Base-by-base conservation (phyloP, 2,888 invertebrate species). In the Perdita meconis region DNA sequence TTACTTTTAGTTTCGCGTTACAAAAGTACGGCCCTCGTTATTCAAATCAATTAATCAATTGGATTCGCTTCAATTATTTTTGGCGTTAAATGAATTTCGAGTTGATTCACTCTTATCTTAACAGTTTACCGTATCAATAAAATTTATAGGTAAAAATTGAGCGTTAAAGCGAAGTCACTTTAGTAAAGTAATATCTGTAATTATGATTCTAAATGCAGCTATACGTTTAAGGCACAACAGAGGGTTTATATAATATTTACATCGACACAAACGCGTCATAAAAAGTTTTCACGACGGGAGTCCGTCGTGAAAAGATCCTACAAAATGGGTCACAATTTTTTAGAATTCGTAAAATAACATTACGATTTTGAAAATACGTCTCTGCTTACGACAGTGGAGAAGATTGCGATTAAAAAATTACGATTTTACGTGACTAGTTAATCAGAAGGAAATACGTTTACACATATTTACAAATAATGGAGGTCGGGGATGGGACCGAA, bases 141-240 rank as follows among this genome's bases (percentile, higher is more conserved):
- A 47, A 76, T 12, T 50, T 26, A 1, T 72, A 79, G 63, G 40
- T 73, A 72, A 74, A 75, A 78, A 81, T 87, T 86, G 86, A 87
- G 83, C 81, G 79, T 66, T 78, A 55, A 78, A 80, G 51, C 44
- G 34, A 83, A 74, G 38, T 70, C 73, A 74, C 47, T 50, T 44
- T 63, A 44, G 51, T 66, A 66, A 80, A 44, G 47, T 71, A 56
- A 74, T 72, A 50, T 67, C 34, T 64, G 8, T 42, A 60, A 71
- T 77, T 68, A 53, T 69, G 57, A n/a, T 60, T 63, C n/a, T 74
- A 78, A 69, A 57, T 72, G 84, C 74, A 70, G 84, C 60, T 84
- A 79, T 75, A 69, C 44, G 66, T 75, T 76, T 84, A 87, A 87
- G 87, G 88, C 87, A 87, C 87, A 80, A 78, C 78, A 82, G 71